Conservation (phyloP, 2,888 invertebrate genomes). For the Micoletzkya japonica region DNA sequence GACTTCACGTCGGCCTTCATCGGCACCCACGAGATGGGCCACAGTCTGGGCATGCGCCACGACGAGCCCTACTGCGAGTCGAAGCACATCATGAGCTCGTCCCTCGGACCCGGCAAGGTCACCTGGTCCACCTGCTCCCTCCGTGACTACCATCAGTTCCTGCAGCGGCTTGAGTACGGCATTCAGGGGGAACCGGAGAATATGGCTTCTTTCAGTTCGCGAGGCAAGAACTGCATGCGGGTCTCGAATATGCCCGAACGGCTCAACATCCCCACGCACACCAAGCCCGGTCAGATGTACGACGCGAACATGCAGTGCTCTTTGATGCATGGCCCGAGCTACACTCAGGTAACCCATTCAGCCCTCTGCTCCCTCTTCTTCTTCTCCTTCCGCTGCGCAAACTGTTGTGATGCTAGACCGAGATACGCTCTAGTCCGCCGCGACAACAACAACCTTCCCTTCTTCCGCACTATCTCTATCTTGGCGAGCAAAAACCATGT, state of each 20-base stretch:
- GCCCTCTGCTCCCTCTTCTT: slow-evolving; percentile 9
- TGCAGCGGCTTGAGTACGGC: slow-evolving; percentile 60
- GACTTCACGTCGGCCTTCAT: slow-evolving; percentile 64
- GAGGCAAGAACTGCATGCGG: slow-evolving; percentile 59
- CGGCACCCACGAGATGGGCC: slow-evolving; percentile 63
- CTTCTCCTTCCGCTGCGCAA: slow-evolving; percentile 22
- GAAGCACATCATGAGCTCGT: slow-evolving; percentile 62
- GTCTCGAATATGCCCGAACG: slow-evolving; percentile 53
- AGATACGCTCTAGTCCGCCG: too few species aligned
- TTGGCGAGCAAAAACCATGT: too few species aligned
- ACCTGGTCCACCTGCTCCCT: slow-evolving; percentile 63
- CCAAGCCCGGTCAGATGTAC: slow-evolving; percentile 62
- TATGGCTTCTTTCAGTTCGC: slow-evolving; percentile 39
- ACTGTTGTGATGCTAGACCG: too few species aligned
- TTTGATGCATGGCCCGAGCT: slow-evolving; percentile 63
- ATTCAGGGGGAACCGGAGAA: too few species aligned
- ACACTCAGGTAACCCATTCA: slow-evolving; percentile 57
- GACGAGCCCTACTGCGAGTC: slow-evolving; percentile 63
- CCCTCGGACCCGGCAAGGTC: slow-evolving; percentile 63
- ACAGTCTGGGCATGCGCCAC: slow-evolving; percentile 64
- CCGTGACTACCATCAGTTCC: slow-evolving; percentile 61
- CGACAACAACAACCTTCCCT: too few species aligned
- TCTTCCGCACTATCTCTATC: too few species aligned
- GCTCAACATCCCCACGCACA: slow-evolving; percentile 45
- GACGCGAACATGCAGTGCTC: slow-evolving; percentile 62